These are phyloP conservation scores for Hippasteria phrygiana DNA, from an alignment of 53 echinoderm and acorn worm species.

Conservation along the genomic window DNA sequence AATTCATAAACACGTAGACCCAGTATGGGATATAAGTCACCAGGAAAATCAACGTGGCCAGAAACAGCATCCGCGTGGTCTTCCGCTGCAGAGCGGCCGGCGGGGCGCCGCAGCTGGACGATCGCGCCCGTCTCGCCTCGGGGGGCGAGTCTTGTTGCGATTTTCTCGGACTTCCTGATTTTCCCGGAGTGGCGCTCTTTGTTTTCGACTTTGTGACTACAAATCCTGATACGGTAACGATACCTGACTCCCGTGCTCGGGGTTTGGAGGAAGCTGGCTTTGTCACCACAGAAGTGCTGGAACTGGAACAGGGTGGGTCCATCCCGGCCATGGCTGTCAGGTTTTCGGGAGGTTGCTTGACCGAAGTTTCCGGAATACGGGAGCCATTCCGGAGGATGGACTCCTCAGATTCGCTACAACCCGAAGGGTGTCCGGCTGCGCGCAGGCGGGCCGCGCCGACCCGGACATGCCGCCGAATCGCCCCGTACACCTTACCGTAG, in stretches of 20 bases:
- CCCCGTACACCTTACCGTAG: constrained; percentile 51
- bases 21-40: constrained; percentile 38
- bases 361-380: background rate
- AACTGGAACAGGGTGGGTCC: background rate
- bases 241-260: background rate
- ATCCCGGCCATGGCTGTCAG: background rate
- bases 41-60: constrained; percentile 25
- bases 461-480: constrained; percentile 52
- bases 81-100: constrained; percentile 1
- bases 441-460: background rate
- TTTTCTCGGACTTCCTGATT: too few relatives aligned
- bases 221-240: background rate
- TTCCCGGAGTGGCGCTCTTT: background rate
- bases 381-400: background rate
- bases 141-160: background rate
- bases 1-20: background rate
- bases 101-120: background rate
- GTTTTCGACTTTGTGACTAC: too few relatives aligned
- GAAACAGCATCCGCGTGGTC: constrained; percentile 54
- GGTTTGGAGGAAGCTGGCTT: background rate
- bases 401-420: background rate
- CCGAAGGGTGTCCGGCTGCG: background rate
- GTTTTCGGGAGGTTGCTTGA: background rate
- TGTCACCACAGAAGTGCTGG: background rate
- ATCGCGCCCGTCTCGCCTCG: background rate